Base-by-base conservation (phyloP, 1,140 invertebrate species). In the Archivesica marissinica region DNA sequence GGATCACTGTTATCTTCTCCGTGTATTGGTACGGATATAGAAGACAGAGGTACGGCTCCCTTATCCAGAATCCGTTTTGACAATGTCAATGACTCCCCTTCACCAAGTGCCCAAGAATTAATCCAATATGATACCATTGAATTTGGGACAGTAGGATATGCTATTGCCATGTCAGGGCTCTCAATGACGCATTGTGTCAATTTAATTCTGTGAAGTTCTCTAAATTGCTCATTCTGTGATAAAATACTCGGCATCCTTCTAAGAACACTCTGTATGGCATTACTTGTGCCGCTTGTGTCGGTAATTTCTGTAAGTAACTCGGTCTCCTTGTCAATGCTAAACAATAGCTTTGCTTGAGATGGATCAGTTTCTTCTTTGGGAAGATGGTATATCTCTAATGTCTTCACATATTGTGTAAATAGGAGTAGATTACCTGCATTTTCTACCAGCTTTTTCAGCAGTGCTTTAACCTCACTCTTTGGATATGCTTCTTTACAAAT, bases 341-440 rank as follows among this genome's bases (percentile, higher is more conserved):
- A 75, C 11, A 84, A 30, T 15, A 61, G 25, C 23, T 44, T 41
- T n/a, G 56, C 59, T 64, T 47, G 30, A 13, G 38, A 30, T 50
- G 68, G 56, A 66, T 64, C 56, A 23, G 15, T 52, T 20, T 47
- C 78, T 0, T 87, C 39, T n/a, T 52, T 25, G 61, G 76, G 39
- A 20, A 92, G 70, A 52, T 90, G 87, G 77, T 86, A 88, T 47
- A 91, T 64, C 13, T 72, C 41, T 23, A 92, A 56, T 70, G 72
- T 85, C 41, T 44, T 66, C 17, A 92, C 87, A 74, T 89, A 88
- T 61, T 90, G 91, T 6, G 88, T 89, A 64, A 92, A 92, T 38
- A 92, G 70, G 3, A 92, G 76, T 15, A 91, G 17, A 39, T 84
- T 84, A 35, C 87, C 87, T 1, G 88, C 86, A 25, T 75, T 59